Evolutionary conservation across 1,140 invertebrate species (phyloP), one percentile per base, ranked within the genome.

Genomic region (Orchestia grillus): DNA sequence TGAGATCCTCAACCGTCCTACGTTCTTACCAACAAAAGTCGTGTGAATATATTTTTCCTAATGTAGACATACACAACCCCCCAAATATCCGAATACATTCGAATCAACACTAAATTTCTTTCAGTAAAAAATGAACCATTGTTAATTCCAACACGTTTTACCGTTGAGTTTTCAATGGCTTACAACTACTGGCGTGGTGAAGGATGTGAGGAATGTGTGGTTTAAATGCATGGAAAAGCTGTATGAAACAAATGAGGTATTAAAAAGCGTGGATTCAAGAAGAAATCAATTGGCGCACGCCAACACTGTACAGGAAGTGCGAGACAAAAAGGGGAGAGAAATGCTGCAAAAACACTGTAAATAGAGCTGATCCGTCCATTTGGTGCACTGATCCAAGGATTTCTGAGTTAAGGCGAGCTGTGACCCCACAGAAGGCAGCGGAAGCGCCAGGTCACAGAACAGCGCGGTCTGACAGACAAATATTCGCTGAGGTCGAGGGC

Each of bases 351-450:
- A 77, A 77, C 62, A 77, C 62, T 23, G 11, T 28, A 77, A 77
- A 77, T 77, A 36, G 62, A 16, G 28, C 43, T 90, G 88, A 90
- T 90, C 88, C 88, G 0, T 44, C 88, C 88, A 90, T 90, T 44
- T 90, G 88, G 88, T 44, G 88, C 88, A 19, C 28, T 90, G 88
- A 90, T 41, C 88, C 88, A 90, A 42, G 88, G 88, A 90, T 90
- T 90, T 41, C 28, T 8, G 15, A 42, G 43, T 23, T 8, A 28
- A 42, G 41, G 41, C 11, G 41, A 28, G n/a, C 36, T 41, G 41
- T 41, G 88, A 90, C 41, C 87, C 87, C 36, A 41, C 6, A 36
- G 88, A 42, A 42, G 88, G 23, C 88, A 43, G 43, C n/a, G 41
- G 41, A 90, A 90, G 43, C 87, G 15, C 88, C 41, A 44, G 88